Conservation (phyloP, 23 tunicate genomes). For the Ciona savignyi region DNA sequence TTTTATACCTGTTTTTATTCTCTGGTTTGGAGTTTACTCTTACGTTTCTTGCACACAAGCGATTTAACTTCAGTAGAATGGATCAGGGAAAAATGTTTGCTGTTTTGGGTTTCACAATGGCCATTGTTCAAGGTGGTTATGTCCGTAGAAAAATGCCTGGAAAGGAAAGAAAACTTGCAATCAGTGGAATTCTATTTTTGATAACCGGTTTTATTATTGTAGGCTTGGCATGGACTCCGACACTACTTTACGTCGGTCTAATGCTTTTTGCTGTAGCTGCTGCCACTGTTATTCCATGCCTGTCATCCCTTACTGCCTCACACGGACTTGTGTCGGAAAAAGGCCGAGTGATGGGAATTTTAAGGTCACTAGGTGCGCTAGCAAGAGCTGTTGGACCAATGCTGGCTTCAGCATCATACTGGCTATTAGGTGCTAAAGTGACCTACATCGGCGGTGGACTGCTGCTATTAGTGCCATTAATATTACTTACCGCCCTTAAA, state of each 20-base stretch:
- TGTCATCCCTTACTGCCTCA: constrained; percentile 59
- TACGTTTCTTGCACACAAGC: constrained; percentile 72
- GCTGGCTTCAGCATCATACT: constrained; percentile 66
- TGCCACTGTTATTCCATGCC: constrained; percentile 87
- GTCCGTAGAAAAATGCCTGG: constrained; percentile 78
- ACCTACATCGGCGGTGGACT: constrained; percentile 85
- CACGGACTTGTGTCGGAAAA: constrained; percentile 71
- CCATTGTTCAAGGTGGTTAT: constrained; percentile 93
- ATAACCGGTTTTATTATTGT: constrained; percentile 74
- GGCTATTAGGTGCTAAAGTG: constrained; percentile 67
- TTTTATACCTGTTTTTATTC: constrained; percentile 78
- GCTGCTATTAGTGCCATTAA: constrained; percentile 55
- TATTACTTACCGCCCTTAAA: constrained; percentile 5
- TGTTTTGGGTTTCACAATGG: constrained; percentile 74
- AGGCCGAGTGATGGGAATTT: constrained; percentile 93
- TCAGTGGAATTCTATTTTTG: constrained; percentile 60
- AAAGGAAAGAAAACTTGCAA: constrained; percentile 67
- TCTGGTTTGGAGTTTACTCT: constrained; percentile 94
- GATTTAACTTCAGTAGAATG: constrained; percentile 80
- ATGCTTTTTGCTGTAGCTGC: constrained; percentile 83
- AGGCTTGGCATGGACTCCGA: constrained; percentile 37
- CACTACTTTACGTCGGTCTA: constrained; percentile 50
- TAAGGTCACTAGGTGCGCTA: constrained; percentile 91
- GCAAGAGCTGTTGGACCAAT: constrained; percentile 94
- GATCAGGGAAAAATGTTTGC: constrained; percentile 99